Evolutionary conservation across 2,888 invertebrate species (phyloP).

Genomic region (Apodemia hepburni): DNA sequence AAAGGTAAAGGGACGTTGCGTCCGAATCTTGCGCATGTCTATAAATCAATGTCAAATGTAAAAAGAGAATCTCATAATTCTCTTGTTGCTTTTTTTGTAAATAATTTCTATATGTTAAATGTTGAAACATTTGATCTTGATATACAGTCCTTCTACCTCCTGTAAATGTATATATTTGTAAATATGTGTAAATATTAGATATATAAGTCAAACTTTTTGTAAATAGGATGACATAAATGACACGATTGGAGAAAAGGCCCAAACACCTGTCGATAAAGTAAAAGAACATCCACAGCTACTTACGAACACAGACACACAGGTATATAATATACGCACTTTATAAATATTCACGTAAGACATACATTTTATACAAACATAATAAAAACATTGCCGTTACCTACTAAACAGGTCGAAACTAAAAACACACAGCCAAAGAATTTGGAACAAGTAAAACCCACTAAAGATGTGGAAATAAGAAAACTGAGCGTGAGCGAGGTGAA

Average conservation of each 20-base stretch:
- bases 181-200: slow-evolving; percentile 11
- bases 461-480: slow-evolving; percentile 37
- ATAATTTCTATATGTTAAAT: slow-evolving; percentile 20
- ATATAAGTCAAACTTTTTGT: slow-evolving; percentile 40
- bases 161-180: slow-evolving; percentile 8
- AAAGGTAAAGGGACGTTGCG: slow-evolving; percentile 57
- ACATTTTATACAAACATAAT: background rate
- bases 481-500: slow-evolving; percentile 51
- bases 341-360: slow-evolving; percentile 35
- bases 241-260: slow-evolving; percentile 52
- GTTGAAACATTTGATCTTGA: slow-evolving; percentile 5
- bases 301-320: slow-evolving; percentile 56
- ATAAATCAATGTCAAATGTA: slow-evolving; percentile 9
- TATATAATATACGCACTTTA: slow-evolving; percentile 49
- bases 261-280: slow-evolving; percentile 56
- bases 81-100: slow-evolving; percentile 14
- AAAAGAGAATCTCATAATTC: background rate
- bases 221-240: slow-evolving; percentile 61
- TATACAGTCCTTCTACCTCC: background rate
- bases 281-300: slow-evolving; percentile 67
- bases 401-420: slow-evolving; percentile 45
- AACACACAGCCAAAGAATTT: slow-evolving; percentile 48
- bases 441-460: slow-evolving; percentile 36
- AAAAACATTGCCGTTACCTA: no score
- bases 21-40: slow-evolving; percentile 13